phyloP scores from a whole-genome alignment of 2,797 vertebrate species.

The Paedocypris micromegethes region DNA sequence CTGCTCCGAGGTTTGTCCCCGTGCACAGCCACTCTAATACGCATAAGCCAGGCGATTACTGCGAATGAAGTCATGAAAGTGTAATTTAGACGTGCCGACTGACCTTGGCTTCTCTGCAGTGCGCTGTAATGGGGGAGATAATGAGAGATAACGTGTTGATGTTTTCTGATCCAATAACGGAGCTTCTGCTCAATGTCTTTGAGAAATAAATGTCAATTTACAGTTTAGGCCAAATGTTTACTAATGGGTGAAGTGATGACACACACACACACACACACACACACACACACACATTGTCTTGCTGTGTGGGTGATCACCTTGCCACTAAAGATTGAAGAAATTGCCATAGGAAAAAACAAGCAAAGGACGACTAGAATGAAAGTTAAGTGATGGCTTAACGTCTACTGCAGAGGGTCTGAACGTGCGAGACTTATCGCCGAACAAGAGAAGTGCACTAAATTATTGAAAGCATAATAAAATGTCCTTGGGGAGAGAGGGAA shows the following conservation, averaged over 20 bases:
- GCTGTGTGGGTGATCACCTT: too few relatives aligned
- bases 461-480: slow-evolving; percentile 61
- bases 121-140: slow-evolving; percentile 22
- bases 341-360: slow-evolving; percentile 11
- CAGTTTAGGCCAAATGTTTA: slow-evolving; percentile 17
- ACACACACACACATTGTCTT: slow-evolving; percentile 6
- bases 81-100: slow-evolving; percentile 6
- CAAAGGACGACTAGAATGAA: slow-evolving; percentile 26
- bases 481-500: slow-evolving; percentile 54
- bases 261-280: slow-evolving; percentile 17
- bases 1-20: slow-evolving; percentile 8
- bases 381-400: slow-evolving; percentile 51
- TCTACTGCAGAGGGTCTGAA: slow-evolving; percentile 37
- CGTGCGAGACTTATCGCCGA: slow-evolving; percentile 39
- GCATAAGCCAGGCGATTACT: slow-evolving; percentile 30
- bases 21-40: background rate
- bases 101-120: slow-evolving; percentile 10
- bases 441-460: slow-evolving; percentile 54
- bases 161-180: slow-evolving; percentile 47
- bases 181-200: slow-evolving; percentile 2
- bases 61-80: background rate
- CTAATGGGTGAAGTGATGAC: slow-evolving; percentile 24
- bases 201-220: slow-evolving; percentile 46
- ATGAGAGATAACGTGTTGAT: slow-evolving; percentile 42
- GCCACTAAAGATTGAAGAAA: too few relatives aligned